These are phyloP conservation scores for Mellivora capensis DNA, from an alignment of 2,113 vertebrate species.

Conservation along the genomic window DNA sequence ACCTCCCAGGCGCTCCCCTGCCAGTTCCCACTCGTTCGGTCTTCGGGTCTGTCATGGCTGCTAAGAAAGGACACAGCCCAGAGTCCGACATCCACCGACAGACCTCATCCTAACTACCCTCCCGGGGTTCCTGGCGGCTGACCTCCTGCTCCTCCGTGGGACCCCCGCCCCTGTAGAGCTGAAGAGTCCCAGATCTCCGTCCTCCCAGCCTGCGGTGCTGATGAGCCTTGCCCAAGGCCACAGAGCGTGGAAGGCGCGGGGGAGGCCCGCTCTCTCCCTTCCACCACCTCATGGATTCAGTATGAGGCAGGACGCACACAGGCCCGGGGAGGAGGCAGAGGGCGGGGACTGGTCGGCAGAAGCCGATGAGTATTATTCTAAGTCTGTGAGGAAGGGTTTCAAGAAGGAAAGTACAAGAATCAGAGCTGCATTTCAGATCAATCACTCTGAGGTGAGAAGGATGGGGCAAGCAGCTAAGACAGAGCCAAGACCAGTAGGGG, in stretches of 20 bases:
- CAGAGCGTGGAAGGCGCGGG: neutral
- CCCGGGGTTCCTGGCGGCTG: accelerated
- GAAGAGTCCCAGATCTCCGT: too few species aligned
- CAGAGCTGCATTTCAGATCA: neutral
- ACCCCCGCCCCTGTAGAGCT: neutral
- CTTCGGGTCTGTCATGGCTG: neutral
- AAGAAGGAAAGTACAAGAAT: neutral
- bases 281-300: neutral
- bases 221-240: neutral
- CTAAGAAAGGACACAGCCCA: neutral
- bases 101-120: neutral
- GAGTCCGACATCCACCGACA: neutral
- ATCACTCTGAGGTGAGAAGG: neutral
- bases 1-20: neutral
- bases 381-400: neutral
- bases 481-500: neutral
- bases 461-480: neutral
- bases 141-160: neutral
- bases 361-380: neutral
- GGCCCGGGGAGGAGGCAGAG: neutral
- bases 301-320: neutral
- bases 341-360: neutral
- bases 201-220: neutral
- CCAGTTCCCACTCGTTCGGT: neutral
- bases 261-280: neutral